These are phyloP conservation scores for Rotaria magnacalcarata DNA, from an alignment of 2,888 invertebrate genomes.

Conservation along the genomic window DNA sequence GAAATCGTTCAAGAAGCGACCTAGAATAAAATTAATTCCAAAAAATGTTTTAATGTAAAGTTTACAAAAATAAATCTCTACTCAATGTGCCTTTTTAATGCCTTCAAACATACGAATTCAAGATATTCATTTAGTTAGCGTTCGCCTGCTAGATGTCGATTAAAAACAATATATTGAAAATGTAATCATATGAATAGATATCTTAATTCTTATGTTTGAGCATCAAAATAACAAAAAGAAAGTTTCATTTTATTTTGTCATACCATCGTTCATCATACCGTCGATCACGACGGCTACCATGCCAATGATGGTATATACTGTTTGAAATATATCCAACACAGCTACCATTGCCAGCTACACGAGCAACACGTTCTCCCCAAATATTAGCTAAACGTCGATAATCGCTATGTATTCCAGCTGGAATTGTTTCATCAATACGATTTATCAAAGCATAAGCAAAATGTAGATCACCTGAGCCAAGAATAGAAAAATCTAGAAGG, in stretches of 20 bases:
- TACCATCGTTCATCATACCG: not conserved
- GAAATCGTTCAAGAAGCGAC: not conserved
- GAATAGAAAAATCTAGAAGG: not conserved
- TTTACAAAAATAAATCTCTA: too few relatives aligned
- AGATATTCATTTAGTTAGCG: too few relatives aligned
- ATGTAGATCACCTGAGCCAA: not conserved
- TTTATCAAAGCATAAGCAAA: not conserved
- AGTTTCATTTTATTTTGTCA: not conserved
- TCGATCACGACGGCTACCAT: not conserved
- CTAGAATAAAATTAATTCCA: not conserved
- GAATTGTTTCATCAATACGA: not conserved
- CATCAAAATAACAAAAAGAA: too few relatives aligned
- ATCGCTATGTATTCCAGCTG: not conserved
- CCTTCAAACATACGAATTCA: too few relatives aligned
- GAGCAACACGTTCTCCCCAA: not conserved
- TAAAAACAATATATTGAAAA: too few relatives aligned
- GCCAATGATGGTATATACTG: not conserved
- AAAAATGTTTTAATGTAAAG: too few relatives aligned
- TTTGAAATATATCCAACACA: not conserved
- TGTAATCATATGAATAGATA: too few relatives aligned
- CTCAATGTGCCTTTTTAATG: too few relatives aligned
- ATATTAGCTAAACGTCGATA: not conserved
- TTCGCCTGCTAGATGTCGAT: too few relatives aligned
- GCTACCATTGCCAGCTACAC: not conserved
- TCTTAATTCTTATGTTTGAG: too few relatives aligned